phyloP scores from a whole-genome alignment of 2,797 vertebrate species.

The Muraenolepis orangiensis region DNA sequence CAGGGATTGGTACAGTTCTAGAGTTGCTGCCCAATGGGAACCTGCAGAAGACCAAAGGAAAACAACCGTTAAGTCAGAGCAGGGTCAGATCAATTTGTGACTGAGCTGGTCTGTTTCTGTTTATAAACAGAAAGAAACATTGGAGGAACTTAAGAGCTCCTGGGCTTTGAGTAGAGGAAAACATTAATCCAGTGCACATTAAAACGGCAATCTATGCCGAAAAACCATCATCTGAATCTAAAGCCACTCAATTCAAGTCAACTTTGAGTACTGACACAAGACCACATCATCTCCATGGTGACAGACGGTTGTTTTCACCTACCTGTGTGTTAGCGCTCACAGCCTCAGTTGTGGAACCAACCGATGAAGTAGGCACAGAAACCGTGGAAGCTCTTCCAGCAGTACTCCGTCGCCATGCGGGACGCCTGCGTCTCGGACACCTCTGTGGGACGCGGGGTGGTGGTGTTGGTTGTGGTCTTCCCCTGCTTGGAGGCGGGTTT shows the following conservation, averaged over 20 bases:
- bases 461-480: conserved; percentile 49
- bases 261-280: not conserved
- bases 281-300: not conserved
- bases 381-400: conserved; percentile 81
- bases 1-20: conserved; percentile 15
- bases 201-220: no score
- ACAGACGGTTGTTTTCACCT: conserved; percentile 14
- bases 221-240: no score
- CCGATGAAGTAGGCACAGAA: conserved; percentile 80
- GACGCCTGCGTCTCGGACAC: conserved; percentile 58
- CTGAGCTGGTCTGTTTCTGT: not conserved
- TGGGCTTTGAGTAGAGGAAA: no score
- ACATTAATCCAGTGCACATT: no score
- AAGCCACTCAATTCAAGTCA: not conserved
- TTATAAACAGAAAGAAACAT: not conserved
- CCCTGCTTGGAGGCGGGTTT: conserved; percentile 57
- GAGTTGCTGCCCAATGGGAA: conserved; percentile 5
- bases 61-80: not conserved
- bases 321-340: conserved; percentile 37
- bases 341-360: conserved; percentile 74
- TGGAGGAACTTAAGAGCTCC: not conserved
- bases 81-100: not conserved
- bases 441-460: conserved; percentile 57
- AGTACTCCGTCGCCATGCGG: conserved; percentile 77
- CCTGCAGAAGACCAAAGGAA: conserved; percentile 41